A percentile compares a stretch with the other conserved stretches of the same genome.
These are phyloP conservation scores for Halesus radiatus DNA, from an alignment of 1,140 invertebrate genomes.

Conservation along the genomic window DNA sequence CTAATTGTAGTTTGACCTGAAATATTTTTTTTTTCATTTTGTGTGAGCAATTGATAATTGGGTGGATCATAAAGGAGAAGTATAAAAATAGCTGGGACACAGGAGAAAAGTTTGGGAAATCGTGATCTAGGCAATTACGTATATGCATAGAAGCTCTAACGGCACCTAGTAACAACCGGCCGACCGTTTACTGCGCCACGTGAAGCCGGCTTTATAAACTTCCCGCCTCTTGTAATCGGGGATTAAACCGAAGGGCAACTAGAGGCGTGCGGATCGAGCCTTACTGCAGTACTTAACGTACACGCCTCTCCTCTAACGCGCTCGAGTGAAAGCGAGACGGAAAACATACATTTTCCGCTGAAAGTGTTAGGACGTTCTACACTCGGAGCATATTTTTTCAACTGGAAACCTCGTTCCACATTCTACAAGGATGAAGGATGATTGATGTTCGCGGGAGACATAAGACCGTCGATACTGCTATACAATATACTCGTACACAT, in stretches of 20 bases:
- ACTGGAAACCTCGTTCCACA: constrained; percentile 19
- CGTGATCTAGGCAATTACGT: no score
- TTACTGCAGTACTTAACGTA: constrained; percentile 10
- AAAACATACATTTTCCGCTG: background rate
- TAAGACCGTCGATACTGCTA: background rate
- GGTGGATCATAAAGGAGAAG: no score
- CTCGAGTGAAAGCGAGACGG: constrained; percentile 17
- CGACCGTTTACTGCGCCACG: background rate
- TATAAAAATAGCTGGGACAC: no score
- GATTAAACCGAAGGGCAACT: background rate
- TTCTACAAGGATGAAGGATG: constrained; percentile 2
- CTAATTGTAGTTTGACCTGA: no score
- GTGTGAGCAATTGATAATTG: no score
- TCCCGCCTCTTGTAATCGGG: background rate
- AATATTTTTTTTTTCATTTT: no score
- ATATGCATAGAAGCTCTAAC: no score
- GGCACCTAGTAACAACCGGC: background rate
- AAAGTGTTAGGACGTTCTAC: background rate
- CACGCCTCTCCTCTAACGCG: background rate
- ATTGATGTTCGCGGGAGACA: constrained; percentile 12
- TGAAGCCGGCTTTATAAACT: background rate
- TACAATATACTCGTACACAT: no score
- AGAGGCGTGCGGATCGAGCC: background rate
- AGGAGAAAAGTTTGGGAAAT: no score
- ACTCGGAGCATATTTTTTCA: background rate